Conservation (phyloP, 2,797 vertebrate genomes). For the Cottoperca gobio region DNA sequence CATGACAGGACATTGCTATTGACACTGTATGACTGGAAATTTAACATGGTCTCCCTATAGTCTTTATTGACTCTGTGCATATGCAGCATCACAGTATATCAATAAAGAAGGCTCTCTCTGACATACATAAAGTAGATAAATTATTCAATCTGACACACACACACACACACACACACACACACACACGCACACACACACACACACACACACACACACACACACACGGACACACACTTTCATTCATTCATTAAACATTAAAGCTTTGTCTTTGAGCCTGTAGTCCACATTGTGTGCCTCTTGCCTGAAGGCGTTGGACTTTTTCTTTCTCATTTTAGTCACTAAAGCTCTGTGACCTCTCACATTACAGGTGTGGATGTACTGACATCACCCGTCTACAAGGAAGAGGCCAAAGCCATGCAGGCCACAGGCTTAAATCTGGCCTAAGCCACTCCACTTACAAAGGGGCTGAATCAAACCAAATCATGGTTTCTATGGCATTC, state of each 20-base stretch:
- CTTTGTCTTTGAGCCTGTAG: slow-evolving; percentile 26
- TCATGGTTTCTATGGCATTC: slow-evolving; percentile 22
- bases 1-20: slow-evolving; percentile 8
- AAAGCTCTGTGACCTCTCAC: slow-evolving; percentile 51
- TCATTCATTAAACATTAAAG: no score
- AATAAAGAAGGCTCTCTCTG: slow-evolving; percentile 74
- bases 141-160: slow-evolving; percentile 71
- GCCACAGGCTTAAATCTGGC: slow-evolving; percentile 57
- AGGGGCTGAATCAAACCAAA: slow-evolving; percentile 10
- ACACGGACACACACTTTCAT: no score
- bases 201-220: slow-evolving; percentile 21
- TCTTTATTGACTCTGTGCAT: slow-evolving; percentile 72
- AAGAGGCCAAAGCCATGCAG: slow-evolving; percentile 36
- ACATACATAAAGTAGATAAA: slow-evolving; percentile 70
- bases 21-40: slow-evolving; percentile 30
- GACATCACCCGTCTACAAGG: slow-evolving; percentile 32
- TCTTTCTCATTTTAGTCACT: slow-evolving; percentile 33
- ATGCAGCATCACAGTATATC: slow-evolving; percentile 65
- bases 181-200: slow-evolving; percentile 9
- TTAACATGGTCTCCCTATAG: slow-evolving; percentile 51
- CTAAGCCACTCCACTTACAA: slow-evolving; percentile 40
- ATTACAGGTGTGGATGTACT: slow-evolving; percentile 60
- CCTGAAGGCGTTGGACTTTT: slow-evolving; percentile 53
- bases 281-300: slow-evolving; percentile 30
- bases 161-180: slow-evolving; percentile 14